Conservation (phyloP, 1,140 invertebrate species). For the Trachymyrmex septentrionalis region DNA sequence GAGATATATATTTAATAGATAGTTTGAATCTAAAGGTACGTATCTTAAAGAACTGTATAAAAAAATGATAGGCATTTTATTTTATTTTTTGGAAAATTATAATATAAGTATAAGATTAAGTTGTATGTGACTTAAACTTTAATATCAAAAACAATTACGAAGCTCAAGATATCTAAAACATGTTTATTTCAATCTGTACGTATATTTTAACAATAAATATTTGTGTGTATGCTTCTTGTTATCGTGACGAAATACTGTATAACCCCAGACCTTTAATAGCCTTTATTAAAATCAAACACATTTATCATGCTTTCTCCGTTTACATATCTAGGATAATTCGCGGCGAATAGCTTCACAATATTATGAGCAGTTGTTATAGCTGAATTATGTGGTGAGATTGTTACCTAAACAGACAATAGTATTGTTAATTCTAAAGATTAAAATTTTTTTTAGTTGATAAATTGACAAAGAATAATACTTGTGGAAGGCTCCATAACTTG, state of each 20-base stretch:
- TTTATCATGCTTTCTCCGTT: slow-evolving; percentile 74
- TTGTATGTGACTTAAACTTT: background rate
- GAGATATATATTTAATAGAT: background rate
- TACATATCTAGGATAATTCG: slow-evolving; percentile 82
- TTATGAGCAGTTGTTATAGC: slow-evolving; percentile 83
- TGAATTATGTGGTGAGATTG: slow-evolving; percentile 88
- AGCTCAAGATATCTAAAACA: background rate
- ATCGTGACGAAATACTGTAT: background rate
- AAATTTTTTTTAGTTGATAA: background rate
- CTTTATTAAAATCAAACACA: slow-evolving; percentile 71
- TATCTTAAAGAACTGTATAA: background rate
- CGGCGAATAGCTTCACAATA: slow-evolving; percentile 83
- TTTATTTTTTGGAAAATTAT: slow-evolving; percentile 2
- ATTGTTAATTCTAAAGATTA: background rate
- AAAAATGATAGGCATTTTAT: background rate
- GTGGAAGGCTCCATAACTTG: slow-evolving; percentile 86
- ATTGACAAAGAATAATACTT: slow-evolving; percentile 72
- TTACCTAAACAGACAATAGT: slow-evolving; percentile 80
- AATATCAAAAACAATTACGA: background rate
- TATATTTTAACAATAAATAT: slow-evolving; percentile 51
- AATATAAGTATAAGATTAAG: slow-evolving; percentile 14
- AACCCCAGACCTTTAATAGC: slow-evolving; percentile 74
- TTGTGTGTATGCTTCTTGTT: background rate
- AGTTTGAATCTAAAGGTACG: background rate
- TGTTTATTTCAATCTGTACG: background rate